phyloP scores from a whole-genome alignment of 2,888 invertebrate genomes.

The Cryptocephalus moraei region DNA sequence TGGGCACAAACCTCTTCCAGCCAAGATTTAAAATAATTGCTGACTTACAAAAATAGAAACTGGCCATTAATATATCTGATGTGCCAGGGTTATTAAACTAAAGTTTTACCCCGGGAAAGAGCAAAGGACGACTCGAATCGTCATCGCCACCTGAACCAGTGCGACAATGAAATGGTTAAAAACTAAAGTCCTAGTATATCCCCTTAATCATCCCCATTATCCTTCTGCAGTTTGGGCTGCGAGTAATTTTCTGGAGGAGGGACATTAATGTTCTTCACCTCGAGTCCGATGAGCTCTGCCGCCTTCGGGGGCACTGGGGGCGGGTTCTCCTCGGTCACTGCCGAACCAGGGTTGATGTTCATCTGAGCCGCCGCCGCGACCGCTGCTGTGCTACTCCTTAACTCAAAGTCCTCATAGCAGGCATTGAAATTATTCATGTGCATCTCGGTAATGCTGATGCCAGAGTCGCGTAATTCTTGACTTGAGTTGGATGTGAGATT shows the following conservation, averaged over 20 bases:
- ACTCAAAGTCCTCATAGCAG: constrained; percentile 36
- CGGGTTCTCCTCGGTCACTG: constrained; percentile 27
- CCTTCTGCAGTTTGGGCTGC: constrained; percentile 30
- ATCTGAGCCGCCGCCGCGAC: constrained; percentile 28
- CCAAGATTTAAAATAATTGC: too few relatives aligned
- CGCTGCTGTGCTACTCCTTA: constrained; percentile 15
- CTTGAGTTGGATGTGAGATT: constrained; percentile 26
- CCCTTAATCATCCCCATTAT: constrained; percentile 9
- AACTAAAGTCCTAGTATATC: too few relatives aligned
- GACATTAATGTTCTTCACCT: background rate
- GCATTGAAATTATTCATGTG: constrained; percentile 36
- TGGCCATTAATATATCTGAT: too few relatives aligned
- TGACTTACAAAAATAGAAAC: too few relatives aligned
- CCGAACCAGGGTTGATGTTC: constrained; percentile 23
- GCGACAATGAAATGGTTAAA: too few relatives aligned
- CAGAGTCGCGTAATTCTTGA: constrained; percentile 47
- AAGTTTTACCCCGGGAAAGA: too few relatives aligned
- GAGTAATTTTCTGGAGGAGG: constrained; percentile 33
- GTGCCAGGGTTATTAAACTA: too few relatives aligned
- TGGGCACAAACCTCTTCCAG: too few relatives aligned
- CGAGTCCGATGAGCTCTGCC: constrained; percentile 9
- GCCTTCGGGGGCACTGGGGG: constrained; percentile 35
- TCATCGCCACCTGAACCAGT: too few relatives aligned
- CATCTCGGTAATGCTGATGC: constrained; percentile 37
- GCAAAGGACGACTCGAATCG: too few relatives aligned